These are phyloP conservation scores for Tiliacea aurago DNA, from an alignment of 2,888 invertebrate genomes.

Conservation along the genomic window DNA sequence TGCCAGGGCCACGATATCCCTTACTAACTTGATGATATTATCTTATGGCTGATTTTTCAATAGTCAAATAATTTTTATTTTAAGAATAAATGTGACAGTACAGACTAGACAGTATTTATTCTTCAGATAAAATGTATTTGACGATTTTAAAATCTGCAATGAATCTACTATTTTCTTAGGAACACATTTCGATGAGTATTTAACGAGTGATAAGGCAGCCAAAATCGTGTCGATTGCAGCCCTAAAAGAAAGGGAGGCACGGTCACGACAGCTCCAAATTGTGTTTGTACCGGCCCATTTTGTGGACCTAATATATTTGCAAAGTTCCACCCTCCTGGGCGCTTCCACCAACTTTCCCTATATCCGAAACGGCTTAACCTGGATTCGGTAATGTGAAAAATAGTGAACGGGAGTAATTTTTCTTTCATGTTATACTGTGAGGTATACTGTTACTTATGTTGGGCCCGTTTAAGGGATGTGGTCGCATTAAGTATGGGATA, in stretches of 20 bases:
- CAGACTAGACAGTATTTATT: no score
- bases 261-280: constrained; percentile 67
- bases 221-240: constrained; percentile 23
- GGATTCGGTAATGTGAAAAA: constrained; percentile 63
- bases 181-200: constrained; percentile 19
- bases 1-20: no score
- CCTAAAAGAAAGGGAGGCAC: constrained; percentile 34
- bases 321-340: constrained; percentile 55
- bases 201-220: constrained; percentile 11
- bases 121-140: no score
- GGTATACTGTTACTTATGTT: constrained; percentile 30
- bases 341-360: constrained; percentile 54
- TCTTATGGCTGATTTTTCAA: no score
- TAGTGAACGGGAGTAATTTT: constrained; percentile 48
- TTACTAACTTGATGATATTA: no score
- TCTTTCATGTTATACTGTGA: constrained; percentile 31
- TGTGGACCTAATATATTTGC: constrained; percentile 71
- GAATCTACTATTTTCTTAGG: not conserved
- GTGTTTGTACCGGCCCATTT: constrained; percentile 69
- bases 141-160: no score
- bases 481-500: constrained; percentile 22
- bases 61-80: no score
- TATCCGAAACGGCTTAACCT: constrained; percentile 66
- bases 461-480: constrained; percentile 12
- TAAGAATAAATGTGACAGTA: no score